A percentile compares a stretch with the other conserved stretches of the same genome.
Evolutionary conservation across 2,113 vertebrate genomes (phyloP).

Genomic region (Phalacrocorax pelagicus): DNA sequence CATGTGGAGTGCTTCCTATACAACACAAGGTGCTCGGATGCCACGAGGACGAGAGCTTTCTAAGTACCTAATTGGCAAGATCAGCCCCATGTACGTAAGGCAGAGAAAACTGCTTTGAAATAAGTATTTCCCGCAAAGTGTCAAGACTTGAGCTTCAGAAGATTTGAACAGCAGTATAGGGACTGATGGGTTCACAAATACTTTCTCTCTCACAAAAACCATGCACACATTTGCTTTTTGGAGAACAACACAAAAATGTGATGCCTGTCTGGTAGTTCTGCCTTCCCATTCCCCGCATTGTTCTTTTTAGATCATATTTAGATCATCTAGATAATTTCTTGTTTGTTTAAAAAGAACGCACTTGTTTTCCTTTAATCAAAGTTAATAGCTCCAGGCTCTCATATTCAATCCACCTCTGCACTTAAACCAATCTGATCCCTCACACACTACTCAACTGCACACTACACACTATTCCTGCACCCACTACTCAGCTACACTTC

Average conservation of each 20-base stretch:
- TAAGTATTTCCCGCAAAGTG: not conserved
- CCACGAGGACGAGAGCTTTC: fast-evolving
- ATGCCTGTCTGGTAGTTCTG: not conserved
- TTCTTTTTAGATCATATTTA: not conserved
- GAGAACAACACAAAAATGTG: not conserved
- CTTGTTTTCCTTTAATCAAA: not conserved
- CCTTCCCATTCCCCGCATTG: not conserved
- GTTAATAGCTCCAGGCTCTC: not conserved
- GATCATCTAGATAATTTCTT: not conserved
- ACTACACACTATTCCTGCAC: not conserved
- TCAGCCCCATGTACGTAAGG: fast-evolving
- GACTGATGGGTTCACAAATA: not conserved
- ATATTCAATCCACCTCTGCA: not conserved
- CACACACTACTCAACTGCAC: not conserved
- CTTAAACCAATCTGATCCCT: not conserved
- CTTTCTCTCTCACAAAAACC: not conserved
- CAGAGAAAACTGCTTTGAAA: not conserved
- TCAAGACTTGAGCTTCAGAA: not conserved
- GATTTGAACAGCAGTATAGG: not conserved
- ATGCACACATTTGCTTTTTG: fast-evolving
- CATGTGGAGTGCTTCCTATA: not conserved
- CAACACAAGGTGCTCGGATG: not conserved
- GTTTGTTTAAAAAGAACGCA: not conserved
- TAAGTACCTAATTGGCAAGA: not conserved
- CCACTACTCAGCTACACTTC: not conserved